Evolutionary conservation across 1,140 invertebrate species (phyloP).

Genomic region (Belonocnema kinseyi): DNA sequence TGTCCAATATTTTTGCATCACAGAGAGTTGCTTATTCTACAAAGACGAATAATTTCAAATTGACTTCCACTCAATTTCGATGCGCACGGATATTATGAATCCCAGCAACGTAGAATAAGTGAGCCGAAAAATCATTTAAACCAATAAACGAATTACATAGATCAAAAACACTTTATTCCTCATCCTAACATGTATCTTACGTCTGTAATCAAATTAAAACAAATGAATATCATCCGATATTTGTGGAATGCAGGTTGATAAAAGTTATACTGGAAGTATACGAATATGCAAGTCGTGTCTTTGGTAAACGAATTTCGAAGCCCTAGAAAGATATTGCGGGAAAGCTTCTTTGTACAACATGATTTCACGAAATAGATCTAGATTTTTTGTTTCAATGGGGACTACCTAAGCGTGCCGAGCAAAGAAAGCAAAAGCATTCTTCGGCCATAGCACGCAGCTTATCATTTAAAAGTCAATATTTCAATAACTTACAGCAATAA

Average conservation of each 20-base stretch:
- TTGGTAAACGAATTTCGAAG: conserved; percentile 45
- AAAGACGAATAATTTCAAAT: background rate
- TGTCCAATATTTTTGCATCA: background rate
- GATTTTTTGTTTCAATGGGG: conserved; percentile 13
- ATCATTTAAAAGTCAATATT: conserved; percentile 52
- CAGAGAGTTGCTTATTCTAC: background rate
- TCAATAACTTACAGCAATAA: conserved; percentile 63
- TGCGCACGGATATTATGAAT: too few relatives aligned
- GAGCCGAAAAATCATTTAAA: conserved; percentile 27
- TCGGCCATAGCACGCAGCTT: conserved; percentile 56
- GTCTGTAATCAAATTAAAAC: conserved; percentile 26
- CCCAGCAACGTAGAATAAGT: conserved; percentile 3
- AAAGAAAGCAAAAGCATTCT: conserved; percentile 51
- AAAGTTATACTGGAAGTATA: conserved; percentile 43
- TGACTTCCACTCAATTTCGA: background rate
- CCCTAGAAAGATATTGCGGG: conserved; percentile 46
- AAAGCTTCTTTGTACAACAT: conserved; percentile 48
- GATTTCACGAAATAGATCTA: conserved; percentile 36
- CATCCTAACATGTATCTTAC: conserved; percentile 53
- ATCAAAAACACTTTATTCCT: conserved; percentile 62
- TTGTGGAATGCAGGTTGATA: conserved; percentile 45
- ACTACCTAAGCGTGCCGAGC: conserved; percentile 18
- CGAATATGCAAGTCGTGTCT: conserved; percentile 42
- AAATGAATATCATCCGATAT: conserved; percentile 34
- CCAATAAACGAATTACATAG: conserved; percentile 47